Conservation (phyloP, 1,140 invertebrate species). For the Coptotermes formosanus region DNA sequence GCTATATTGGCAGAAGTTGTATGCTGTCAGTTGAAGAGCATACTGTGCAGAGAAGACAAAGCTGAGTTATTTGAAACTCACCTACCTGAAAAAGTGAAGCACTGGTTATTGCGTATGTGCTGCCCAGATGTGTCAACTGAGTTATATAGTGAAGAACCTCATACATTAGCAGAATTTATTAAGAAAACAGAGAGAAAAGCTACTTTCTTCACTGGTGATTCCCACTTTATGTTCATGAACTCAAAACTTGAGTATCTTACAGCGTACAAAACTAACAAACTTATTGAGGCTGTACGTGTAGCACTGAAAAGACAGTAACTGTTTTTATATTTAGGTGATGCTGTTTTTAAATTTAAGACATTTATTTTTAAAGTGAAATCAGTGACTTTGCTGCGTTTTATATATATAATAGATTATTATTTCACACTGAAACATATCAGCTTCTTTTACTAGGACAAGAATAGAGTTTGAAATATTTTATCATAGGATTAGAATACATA, state of each 20-base stretch:
- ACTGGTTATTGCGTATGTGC: neutral
- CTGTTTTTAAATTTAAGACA: too few relatives aligned
- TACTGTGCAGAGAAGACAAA: neutral
- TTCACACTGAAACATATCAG: too few relatives aligned
- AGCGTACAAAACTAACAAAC: neutral
- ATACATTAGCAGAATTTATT: neutral
- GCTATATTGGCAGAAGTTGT: conserved; percentile 39
- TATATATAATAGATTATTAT: too few relatives aligned
- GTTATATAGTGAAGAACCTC: neutral
- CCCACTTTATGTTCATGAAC: neutral
- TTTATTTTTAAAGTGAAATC: too few relatives aligned
- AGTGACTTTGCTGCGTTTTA: too few relatives aligned
- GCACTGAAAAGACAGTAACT: neutral
- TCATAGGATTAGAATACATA: too few relatives aligned
- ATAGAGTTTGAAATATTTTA: too few relatives aligned
- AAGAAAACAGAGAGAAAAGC: neutral
- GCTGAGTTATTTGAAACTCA: neutral
- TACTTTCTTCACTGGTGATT: neutral
- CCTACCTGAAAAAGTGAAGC: neutral
- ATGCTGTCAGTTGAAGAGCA: neutral
- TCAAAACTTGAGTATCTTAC: neutral
- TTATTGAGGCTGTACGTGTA: neutral
- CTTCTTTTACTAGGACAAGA: too few relatives aligned
- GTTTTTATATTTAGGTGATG: too few relatives aligned
- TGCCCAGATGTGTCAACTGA: neutral